A percentile compares a stretch with the other conserved stretches of the same genome.
Evolutionary conservation across 2,888 invertebrate genomes (phyloP).

Genomic region (Limnephilus auricula): DNA sequence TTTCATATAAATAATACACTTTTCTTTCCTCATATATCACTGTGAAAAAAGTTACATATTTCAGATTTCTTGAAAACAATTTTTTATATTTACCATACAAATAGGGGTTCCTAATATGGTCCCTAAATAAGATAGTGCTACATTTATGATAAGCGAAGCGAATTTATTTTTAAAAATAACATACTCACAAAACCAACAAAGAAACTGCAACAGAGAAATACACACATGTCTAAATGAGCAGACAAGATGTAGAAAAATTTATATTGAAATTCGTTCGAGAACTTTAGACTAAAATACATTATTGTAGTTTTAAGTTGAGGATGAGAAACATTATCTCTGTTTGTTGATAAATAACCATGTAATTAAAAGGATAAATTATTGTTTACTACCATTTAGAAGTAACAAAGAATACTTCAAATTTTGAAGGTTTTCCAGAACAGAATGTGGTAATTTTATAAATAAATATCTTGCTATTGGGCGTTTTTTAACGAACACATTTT

Average conservation of each 20-base stretch:
- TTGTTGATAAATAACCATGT: neutral
- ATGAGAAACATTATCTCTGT: neutral
- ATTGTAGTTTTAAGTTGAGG: neutral
- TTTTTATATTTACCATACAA: too few species aligned
- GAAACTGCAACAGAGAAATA: neutral
- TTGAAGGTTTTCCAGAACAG: neutral
- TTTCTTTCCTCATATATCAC: neutral
- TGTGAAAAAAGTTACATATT: too few species aligned
- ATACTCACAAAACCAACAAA: neutral
- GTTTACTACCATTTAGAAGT: neutral
- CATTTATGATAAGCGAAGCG: too few species aligned
- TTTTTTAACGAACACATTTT: neutral
- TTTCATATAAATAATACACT: neutral
- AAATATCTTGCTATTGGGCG: neutral
- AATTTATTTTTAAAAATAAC: neutral
- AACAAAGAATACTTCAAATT: neutral
- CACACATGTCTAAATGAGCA: neutral
- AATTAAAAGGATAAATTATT: neutral
- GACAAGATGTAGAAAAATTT: neutral
- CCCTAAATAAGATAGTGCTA: too few species aligned
- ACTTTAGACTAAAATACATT: neutral
- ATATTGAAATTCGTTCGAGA: neutral
- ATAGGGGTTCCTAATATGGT: too few species aligned
- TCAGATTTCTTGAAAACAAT: too few species aligned
- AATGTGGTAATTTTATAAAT: neutral